These are phyloP conservation scores for Trogon melanurus DNA, from an alignment of 2,113 vertebrate species.

Conservation along the genomic window DNA sequence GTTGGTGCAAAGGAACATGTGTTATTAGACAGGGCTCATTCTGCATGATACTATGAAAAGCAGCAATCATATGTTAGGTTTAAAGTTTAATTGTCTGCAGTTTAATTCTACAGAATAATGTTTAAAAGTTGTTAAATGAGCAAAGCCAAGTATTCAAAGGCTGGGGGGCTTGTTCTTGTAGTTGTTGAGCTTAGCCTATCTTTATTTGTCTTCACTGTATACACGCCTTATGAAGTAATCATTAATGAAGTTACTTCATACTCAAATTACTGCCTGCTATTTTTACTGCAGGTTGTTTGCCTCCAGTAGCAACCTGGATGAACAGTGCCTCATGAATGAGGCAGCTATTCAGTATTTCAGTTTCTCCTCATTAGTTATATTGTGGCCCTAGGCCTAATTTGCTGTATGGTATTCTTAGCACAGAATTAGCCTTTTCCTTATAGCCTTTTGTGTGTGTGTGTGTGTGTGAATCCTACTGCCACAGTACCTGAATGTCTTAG, in stretches of 20 bases:
- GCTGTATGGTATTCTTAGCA: neutral
- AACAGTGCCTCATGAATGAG: neutral
- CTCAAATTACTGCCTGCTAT: neutral
- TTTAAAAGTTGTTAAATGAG: neutral
- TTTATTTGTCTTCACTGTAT: neutral
- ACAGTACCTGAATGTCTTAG: neutral
- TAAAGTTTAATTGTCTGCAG: neutral
- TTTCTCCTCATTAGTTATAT: neutral
- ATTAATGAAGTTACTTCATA: neutral
- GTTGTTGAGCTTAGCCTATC: neutral
- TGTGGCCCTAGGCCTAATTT: neutral
- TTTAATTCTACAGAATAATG: neutral
- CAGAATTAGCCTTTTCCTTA: neutral
- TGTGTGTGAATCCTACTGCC: neutral
- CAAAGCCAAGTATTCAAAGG: neutral
- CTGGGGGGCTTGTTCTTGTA: neutral
- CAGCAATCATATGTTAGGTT: neutral
- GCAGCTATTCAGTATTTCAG: neutral
- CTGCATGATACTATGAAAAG: neutral
- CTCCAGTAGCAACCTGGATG: neutral
- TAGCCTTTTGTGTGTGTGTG: neutral
- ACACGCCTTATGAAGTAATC: neutral
- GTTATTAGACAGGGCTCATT: neutral
- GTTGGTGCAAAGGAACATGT: neutral
- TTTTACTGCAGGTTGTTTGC: slow-evolving; percentile 4